These are phyloP conservation scores for Prolemur simus DNA, from an alignment of 2,113 vertebrate species.

Conservation along the genomic window DNA sequence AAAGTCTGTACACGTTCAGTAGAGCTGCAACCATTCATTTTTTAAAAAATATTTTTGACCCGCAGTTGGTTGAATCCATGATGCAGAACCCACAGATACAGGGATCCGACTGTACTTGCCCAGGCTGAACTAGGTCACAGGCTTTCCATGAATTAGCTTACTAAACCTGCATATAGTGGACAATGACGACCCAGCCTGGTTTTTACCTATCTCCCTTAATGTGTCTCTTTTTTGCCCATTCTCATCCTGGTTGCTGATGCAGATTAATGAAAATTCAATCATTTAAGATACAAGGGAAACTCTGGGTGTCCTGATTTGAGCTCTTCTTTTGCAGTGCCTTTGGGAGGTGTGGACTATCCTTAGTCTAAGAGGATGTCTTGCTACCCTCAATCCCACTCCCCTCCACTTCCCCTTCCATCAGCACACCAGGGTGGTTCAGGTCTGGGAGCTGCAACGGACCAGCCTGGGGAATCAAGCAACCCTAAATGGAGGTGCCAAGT, in stretches of 20 bases:
- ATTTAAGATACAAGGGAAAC: not conserved
- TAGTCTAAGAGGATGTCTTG: not conserved
- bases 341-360: not conserved
- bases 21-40: not conserved
- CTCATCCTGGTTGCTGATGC: not conserved
- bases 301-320: not conserved
- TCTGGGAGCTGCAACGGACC: not conserved
- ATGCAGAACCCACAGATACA: not conserved
- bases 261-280: not conserved
- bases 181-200: not conserved
- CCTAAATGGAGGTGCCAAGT: not conserved
- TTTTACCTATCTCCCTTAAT: not conserved
- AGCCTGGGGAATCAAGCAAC: not conserved
- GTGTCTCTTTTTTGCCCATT: not conserved
- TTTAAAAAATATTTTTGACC: not conserved
- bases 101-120: not conserved
- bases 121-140: not conserved
- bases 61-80: not conserved
- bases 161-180: not conserved
- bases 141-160: constrained; percentile 6
- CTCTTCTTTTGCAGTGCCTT: not conserved
- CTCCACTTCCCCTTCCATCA: not conserved
- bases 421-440: not conserved
- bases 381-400: not conserved
- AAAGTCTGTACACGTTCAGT: not conserved